Evolutionary conservation across 2,888 invertebrate genomes (phyloP).

Genomic region (Pristionchus exspectatus): DNA sequence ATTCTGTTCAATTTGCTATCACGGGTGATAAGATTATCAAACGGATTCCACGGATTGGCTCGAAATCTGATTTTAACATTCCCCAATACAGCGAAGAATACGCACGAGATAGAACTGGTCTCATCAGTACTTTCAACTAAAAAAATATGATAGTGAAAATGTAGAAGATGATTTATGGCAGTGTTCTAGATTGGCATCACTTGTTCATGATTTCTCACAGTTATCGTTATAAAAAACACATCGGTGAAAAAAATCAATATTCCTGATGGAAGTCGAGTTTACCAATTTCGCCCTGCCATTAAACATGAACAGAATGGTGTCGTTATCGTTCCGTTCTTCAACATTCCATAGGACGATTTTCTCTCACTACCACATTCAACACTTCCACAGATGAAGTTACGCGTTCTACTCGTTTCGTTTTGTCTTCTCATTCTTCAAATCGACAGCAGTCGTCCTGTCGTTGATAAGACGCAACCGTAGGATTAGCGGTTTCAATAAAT

Average conservation of each 20-base stretch:
- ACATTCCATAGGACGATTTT: neutral
- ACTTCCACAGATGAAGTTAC: neutral
- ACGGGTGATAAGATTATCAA: neutral
- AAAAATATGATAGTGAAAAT: neutral
- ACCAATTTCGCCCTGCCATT: neutral
- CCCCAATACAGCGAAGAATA: neutral
- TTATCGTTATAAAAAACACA: no score
- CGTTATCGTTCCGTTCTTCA: neutral
- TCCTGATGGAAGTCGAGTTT: neutral
- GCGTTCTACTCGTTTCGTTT: neutral
- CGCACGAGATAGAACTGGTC: no score
- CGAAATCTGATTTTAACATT: neutral
- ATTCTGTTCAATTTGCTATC: neutral
- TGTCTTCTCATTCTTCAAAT: neutral
- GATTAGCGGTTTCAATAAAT: neutral
- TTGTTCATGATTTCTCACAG: neutral
- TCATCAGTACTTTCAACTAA: neutral
- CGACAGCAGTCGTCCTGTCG: neutral
- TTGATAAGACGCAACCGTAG: neutral
- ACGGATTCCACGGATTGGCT: neutral
- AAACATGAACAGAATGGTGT: neutral
- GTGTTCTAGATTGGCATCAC: neutral
- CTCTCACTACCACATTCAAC: neutral
- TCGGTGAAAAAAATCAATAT: neutral
- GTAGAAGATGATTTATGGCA: neutral